Conservation (phyloP, 2,888 invertebrate species). For the Allygus modestus region DNA sequence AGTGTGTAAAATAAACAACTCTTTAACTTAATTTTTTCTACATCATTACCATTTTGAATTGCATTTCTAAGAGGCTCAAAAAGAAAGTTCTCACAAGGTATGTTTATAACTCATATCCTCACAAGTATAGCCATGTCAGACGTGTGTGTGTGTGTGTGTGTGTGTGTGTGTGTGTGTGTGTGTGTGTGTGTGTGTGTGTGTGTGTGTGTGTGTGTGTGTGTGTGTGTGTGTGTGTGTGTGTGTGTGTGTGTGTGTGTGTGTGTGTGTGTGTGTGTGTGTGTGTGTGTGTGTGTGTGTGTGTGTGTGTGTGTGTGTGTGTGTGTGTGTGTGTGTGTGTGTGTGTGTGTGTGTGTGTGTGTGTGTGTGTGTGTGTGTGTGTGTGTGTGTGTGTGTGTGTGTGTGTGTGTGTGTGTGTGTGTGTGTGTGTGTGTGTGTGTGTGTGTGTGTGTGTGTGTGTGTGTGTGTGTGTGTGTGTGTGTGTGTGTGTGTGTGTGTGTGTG, state of each 20-base stretch:
- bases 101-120: too few relatives aligned
- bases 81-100: too few relatives aligned
- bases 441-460: slow-evolving; percentile 57
- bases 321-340: slow-evolving; percentile 54
- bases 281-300: slow-evolving; percentile 54
- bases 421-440: slow-evolving; percentile 57
- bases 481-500: slow-evolving; percentile 53
- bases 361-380: slow-evolving; percentile 53
- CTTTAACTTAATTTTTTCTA: too few relatives aligned
- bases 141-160: slow-evolving; percentile 52
- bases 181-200: slow-evolving; percentile 52
- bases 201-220: slow-evolving; percentile 52
- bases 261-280: slow-evolving; percentile 25
- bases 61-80: too few relatives aligned
- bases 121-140: too few relatives aligned
- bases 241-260: slow-evolving; percentile 51
- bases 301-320: slow-evolving; percentile 50
- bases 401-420: slow-evolving; percentile 55
- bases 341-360: slow-evolving; percentile 56
- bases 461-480: slow-evolving; percentile 58
- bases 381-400: slow-evolving; percentile 54
- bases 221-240: slow-evolving; percentile 52
- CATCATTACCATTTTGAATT: too few relatives aligned
- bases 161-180: slow-evolving; percentile 56
- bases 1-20: too few relatives aligned